Base-by-base conservation (phyloP, 1,140 invertebrate species). In the Diprion similis region DNA sequence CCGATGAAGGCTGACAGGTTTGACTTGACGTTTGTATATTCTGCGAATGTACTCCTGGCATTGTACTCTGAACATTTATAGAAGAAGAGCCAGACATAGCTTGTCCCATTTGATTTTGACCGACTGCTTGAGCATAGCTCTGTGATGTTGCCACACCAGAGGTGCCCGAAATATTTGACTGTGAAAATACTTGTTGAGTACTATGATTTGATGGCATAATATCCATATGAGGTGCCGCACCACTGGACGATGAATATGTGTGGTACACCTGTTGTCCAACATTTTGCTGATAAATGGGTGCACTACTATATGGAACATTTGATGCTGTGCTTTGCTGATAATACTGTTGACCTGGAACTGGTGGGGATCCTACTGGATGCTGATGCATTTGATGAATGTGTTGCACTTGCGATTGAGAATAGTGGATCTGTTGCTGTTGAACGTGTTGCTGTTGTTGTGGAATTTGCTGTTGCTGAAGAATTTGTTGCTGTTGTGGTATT, bases 371-470 rank as follows among this genome's bases (percentile, higher is more conserved):
- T 0, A 84, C 79, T 0, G 80, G 76, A 72, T 80, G 81, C 37
- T 83, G 83, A 76, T 85, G 83, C 17, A 85, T 64, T 65, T 86
- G 84, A 68, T 85, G 84, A 13, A 86, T 78, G 65, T 86, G 82
- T 51, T 85, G 48, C 18, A 83, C 78, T 66, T 84, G 80, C 3
- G 80, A 77, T 66, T 81, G 83, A 7, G 79, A 72, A 46, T 83
- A 83, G 9, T 80, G 80, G 68, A 81, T 79, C 24, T 82, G 83
- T 73, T 81, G 82, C 46, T 85, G 83, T 46, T 37, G 24, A 37
- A 37, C 24, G 24, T 37, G 24, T 6, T 37, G 24, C 24, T 78
- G 74, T 59, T 81, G 80, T 64, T 78, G 77, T 45, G 59, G 66
- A 17, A 71, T 51, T 72, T 67, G 71, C 59, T 67, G 46, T 67